Evolutionary conservation across 2,113 vertebrate species (phyloP).

Genomic region (Macroglossus sobrinus): DNA sequence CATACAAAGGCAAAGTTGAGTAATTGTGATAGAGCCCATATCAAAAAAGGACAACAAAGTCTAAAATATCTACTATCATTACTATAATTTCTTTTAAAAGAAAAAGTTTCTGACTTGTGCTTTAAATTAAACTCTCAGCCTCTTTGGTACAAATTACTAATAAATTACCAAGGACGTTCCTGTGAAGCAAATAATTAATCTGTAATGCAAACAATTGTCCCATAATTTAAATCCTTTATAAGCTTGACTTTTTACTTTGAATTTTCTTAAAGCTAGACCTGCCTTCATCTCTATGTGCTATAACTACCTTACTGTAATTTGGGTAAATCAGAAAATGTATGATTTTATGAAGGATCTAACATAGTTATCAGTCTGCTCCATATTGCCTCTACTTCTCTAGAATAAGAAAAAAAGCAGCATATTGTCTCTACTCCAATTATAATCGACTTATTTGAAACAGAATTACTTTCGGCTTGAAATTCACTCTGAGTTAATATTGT

Average conservation of each 20-base stretch:
- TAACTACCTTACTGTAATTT: not conserved
- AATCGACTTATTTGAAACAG: constrained; percentile 10
- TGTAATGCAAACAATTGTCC: not conserved
- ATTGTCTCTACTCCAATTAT: not conserved
- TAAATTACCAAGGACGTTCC: not conserved
- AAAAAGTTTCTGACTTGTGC: not conserved
- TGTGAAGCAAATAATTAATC: constrained; percentile 3
- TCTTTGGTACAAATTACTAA: constrained; percentile 1
- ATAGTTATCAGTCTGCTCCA: not conserved
- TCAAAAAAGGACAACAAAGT: not conserved
- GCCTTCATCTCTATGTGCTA: not conserved
- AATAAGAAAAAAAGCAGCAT: not conserved
- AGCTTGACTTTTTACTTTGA: not conserved
- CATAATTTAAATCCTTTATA: not conserved
- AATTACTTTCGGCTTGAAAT: not conserved
- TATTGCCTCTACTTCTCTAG: not conserved
- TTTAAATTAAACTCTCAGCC: not conserved
- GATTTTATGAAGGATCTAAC: not conserved
- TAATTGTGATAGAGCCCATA: not conserved
- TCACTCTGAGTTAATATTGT: not conserved
- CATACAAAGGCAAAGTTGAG: not conserved
- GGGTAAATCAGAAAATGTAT: not conserved
- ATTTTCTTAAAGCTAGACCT: not conserved
- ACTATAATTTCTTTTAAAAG: not conserved
- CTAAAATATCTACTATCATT: not conserved